These are phyloP conservation scores for Pelvicachromis taeniatus DNA, from an alignment of 2,113 vertebrate genomes.

Conservation along the genomic window DNA sequence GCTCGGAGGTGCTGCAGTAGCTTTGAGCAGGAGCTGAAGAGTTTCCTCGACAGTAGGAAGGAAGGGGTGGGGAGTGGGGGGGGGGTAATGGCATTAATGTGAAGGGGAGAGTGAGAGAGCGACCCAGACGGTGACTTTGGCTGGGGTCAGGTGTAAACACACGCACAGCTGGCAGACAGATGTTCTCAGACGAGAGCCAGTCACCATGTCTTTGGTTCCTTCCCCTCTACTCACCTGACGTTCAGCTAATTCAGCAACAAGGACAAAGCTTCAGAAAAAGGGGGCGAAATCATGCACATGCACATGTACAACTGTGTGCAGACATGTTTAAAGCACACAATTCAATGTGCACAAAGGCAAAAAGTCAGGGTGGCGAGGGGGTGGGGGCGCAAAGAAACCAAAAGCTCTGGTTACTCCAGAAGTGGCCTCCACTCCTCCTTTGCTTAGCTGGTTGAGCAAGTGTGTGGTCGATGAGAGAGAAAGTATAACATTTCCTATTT, in stretches of 20 bases:
- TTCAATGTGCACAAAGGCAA: neutral
- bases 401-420: slow-evolving; percentile 33
- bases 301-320: neutral
- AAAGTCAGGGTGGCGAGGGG: neutral
- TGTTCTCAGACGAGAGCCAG: slow-evolving; percentile 60
- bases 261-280: neutral
- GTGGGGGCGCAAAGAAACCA: neutral
- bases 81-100: neutral
- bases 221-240: slow-evolving; percentile 64
- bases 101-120: slow-evolving; percentile 30
- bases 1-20: neutral
- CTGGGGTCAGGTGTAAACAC: slow-evolving; percentile 81
- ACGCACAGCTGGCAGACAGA: slow-evolving; percentile 75
- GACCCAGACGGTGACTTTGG: slow-evolving; percentile 62
- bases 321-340: neutral
- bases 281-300: neutral
- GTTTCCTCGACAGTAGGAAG: slow-evolving; percentile 67
- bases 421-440: slow-evolving; percentile 38
- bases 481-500: slow-evolving; percentile 56
- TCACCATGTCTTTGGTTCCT: slow-evolving; percentile 57
- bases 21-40: neutral
- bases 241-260: slow-evolving; percentile 35
- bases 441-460: slow-evolving; percentile 19
- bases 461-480: slow-evolving; percentile 55
- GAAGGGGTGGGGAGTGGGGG: neutral